Conservation (phyloP, 1,140 invertebrate genomes). For the Macrobrachium rosenbergii region DNA sequence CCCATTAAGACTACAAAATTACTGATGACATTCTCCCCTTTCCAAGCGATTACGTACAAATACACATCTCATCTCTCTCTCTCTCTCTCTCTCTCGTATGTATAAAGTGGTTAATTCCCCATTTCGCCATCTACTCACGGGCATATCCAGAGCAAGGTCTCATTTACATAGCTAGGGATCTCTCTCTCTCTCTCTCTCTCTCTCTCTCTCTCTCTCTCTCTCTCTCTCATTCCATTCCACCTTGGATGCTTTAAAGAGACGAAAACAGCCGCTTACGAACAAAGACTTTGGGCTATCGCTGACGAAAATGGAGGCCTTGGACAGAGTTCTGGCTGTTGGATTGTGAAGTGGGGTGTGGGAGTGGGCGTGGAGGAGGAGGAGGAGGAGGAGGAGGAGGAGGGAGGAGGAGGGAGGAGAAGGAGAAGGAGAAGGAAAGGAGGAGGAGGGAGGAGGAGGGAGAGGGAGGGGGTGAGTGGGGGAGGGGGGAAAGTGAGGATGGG, state of each 20-base stretch:
- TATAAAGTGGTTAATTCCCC: conserved; percentile 51
- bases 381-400: too few relatives aligned
- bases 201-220: too few relatives aligned
- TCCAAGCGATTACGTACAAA: conserved; percentile 32
- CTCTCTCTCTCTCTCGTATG: not conserved
- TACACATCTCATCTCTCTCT: not conserved
- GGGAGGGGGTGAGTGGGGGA: too few relatives aligned
- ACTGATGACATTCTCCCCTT: not conserved
- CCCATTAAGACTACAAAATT: conserved; percentile 1
- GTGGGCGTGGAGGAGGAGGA: too few relatives aligned
- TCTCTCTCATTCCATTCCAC: conserved; percentile 27
- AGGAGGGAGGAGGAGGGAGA: too few relatives aligned
- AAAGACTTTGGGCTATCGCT: conserved; percentile 38
- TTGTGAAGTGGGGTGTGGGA: not conserved
- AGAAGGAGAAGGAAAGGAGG: too few relatives aligned
- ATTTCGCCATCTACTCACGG: conserved; percentile 30
- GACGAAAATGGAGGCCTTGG: not conserved
- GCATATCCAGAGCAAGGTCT: conserved; percentile 44
- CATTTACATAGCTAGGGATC: conserved; percentile 52
- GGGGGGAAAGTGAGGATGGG: too few relatives aligned
- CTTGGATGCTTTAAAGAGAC: conserved; percentile 34
- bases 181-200: conserved; percentile 18
- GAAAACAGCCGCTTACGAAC: conserved; percentile 51
- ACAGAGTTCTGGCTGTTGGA: not conserved
- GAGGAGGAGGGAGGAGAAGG: not conserved